These are phyloP conservation scores for Xenentodon cancila DNA, from an alignment of 2,797 vertebrate genomes.

Conservation along the genomic window DNA sequence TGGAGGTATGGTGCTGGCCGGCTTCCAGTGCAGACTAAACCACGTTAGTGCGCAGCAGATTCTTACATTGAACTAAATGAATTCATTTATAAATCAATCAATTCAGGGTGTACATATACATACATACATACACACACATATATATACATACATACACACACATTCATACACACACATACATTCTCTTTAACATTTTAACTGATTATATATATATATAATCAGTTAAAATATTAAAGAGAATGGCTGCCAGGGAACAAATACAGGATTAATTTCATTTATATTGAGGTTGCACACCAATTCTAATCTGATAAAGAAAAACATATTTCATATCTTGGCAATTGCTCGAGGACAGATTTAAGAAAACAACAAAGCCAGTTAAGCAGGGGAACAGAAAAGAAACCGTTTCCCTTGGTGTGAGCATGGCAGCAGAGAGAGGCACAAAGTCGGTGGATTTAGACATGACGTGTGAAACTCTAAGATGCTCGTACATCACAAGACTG, in stretches of 20 bases:
- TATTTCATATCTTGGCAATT: neutral
- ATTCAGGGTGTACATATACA: neutral
- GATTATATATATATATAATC: too few relatives aligned
- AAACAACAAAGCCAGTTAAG: constrained; percentile 20
- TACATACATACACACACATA: too few relatives aligned
- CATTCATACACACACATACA: too few relatives aligned
- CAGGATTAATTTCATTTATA: constrained; percentile 2
- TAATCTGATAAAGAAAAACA: neutral
- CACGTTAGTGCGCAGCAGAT: constrained; percentile 41
- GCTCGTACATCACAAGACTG: constrained; percentile 63
- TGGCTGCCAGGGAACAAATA: neutral
- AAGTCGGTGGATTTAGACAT: constrained; percentile 47
- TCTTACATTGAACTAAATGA: constrained; percentile 2
- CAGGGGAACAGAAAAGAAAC: constrained; percentile 29
- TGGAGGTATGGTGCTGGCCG: constrained; percentile 21
- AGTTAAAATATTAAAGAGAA: neutral
- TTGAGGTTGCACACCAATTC: neutral
- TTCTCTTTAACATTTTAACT: too few relatives aligned
- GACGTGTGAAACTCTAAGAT: constrained; percentile 54
- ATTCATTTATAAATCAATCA: constrained; percentile 13
- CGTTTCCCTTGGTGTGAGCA: constrained; percentile 26
- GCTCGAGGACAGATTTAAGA: neutral
- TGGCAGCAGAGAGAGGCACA: constrained; percentile 25
- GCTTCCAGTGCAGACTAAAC: constrained; percentile 43
- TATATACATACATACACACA: too few relatives aligned